Evolutionary conservation across 2,888 invertebrate genomes (phyloP), one percentile per base, ranked within the genome.

Genomic region (Lampropteryx suffumata): DNA sequence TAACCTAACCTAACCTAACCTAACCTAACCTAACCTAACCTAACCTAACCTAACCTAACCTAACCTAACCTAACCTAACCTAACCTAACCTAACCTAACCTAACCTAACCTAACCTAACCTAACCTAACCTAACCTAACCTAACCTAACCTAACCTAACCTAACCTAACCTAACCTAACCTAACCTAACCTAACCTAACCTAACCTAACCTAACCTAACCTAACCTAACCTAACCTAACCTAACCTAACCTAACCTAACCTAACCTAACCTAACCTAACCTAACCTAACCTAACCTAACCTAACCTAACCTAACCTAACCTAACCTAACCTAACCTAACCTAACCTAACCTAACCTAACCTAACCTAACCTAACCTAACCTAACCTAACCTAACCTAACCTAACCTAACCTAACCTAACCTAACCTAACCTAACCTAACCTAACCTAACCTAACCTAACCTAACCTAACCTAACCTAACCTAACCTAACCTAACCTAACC

Each of bases 1-100:
- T 51, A 52, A 57, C 55, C 55, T 55, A 49, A 53, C 55, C 17
- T 3, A 2, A 3, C 3, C 17, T 2, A 17, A 17, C 4, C 17
- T 3, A 17, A 17, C 17, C 4, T 17, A 17, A 17, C 28, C 28
- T 39, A 29, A 39, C 39, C 39, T 29, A 28, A 29, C 14, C 28
- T 39, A 29, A 39, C 39, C 28, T 39, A 39, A 28, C 29, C 39
- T 29, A 39, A 39, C 28, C 39, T 39, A 39, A 29, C 37, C 37
- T 37, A 37, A 37, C 37, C 37, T 37, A 37, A 37, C 37, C 37
- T 37, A 37, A 37, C 37, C 37, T 37, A 37, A 37, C 37, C 37
- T 37, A 37, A 37, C 37, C 37, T 37, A 37, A 37, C 37, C 37
- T 37, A 37, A 37, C 37, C 37, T 37, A 37, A 37, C 37, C 37